phyloP scores from a whole-genome alignment of 2,113 vertebrate genomes.

The Morone chrysops region DNA sequence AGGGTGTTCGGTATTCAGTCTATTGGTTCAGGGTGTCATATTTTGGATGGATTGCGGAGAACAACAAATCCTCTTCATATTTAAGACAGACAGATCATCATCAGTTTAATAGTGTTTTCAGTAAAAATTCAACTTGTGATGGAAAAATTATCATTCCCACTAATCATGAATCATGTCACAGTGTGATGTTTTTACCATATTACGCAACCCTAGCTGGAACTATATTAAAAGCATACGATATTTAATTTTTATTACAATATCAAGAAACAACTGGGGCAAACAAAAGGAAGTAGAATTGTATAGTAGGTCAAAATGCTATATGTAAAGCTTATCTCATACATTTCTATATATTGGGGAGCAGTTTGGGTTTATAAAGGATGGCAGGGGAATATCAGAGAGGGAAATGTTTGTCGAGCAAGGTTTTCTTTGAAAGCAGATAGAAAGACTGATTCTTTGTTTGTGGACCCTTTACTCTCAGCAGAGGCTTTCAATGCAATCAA shows the following conservation, averaged over 20 bases:
- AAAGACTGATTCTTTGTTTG: constrained; percentile 52
- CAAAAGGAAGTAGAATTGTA: background rate
- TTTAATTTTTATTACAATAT: background rate
- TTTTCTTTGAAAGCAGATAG: constrained; percentile 41
- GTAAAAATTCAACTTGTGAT: too few relatives aligned
- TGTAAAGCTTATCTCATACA: constrained; percentile 13
- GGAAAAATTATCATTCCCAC: too few relatives aligned
- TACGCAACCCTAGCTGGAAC: background rate
- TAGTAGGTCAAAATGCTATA: background rate
- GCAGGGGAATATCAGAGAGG: constrained; percentile 28
- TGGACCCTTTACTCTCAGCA: constrained; percentile 41
- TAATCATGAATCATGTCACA: too few relatives aligned
- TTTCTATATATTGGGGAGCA: background rate
- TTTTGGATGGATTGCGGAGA: too few relatives aligned
- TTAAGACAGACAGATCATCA: too few relatives aligned
- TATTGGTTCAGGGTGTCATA: too few relatives aligned
- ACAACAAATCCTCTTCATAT: too few relatives aligned
- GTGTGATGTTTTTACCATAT: too few relatives aligned
- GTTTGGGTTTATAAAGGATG: constrained; percentile 18
- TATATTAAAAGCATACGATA: background rate
- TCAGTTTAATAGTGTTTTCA: too few relatives aligned
- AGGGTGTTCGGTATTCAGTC: too few relatives aligned
- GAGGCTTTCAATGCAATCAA: constrained; percentile 62
- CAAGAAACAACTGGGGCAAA: background rate
- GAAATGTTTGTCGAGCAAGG: constrained; percentile 24